phyloP scores from a whole-genome alignment of 2,888 invertebrate genomes.

The Rhaphigaster nebulosa region DNA sequence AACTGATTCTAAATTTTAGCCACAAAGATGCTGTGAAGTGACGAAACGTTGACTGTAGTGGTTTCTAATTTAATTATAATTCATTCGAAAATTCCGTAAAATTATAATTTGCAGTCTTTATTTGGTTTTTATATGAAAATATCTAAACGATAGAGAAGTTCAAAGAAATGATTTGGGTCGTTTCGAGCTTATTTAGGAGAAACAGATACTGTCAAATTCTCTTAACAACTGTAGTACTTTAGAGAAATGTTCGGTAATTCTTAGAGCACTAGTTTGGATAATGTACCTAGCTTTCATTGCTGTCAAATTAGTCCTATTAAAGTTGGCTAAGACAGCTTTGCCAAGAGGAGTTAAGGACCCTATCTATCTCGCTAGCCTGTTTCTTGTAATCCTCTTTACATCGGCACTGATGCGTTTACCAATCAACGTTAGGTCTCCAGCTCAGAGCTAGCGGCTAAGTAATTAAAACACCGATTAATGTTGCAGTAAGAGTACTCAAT shows the following conservation, averaged over 20 bases:
- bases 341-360: not conserved
- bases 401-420: not conserved
- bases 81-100: too few relatives aligned
- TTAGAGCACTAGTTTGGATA: not conserved
- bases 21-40: too few relatives aligned
- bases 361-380: not conserved
- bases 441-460: not conserved
- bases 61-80: too few relatives aligned
- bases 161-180: too few relatives aligned
- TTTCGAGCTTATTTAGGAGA: too few relatives aligned
- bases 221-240: not conserved
- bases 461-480: not conserved
- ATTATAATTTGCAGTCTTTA: too few relatives aligned
- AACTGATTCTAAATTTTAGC: too few relatives aligned
- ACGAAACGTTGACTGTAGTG: too few relatives aligned
- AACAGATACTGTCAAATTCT: not conserved
- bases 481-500: not conserved
- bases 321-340: slow-evolving; percentile 11
- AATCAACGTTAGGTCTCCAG: not conserved
- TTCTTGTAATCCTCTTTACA: not conserved
- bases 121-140: too few relatives aligned
- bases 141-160: too few relatives aligned
- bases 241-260: not conserved
- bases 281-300: not conserved
- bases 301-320: slow-evolving; percentile 3